Evolutionary conservation across 2,113 vertebrate species (phyloP), one percentile per base, ranked within the genome.

Genomic region (Zeus faber): DNA sequence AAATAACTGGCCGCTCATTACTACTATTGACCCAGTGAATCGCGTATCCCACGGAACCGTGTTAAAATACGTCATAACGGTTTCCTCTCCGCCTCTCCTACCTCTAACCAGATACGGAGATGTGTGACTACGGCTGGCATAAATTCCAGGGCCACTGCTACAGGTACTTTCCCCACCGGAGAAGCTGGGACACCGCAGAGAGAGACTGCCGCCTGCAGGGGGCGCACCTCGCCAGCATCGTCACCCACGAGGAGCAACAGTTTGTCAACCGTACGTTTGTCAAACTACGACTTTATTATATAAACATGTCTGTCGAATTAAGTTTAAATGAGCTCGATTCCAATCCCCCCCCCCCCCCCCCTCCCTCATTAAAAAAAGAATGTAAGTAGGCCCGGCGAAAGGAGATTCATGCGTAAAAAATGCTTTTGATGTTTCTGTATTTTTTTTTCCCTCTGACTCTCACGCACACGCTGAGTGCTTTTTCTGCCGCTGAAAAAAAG

Each of bases 121-220:
- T 81, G 0, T 99, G 97, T 77, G 93, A 91, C 72, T 96, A 97
- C 0, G 94, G 97, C 58, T 99, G 97, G 97, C 95, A 98, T 79
- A 99, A 99, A 65, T 99, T 97, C 76, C 96, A 99, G 69, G 94
- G 97, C 6, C 94, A 98, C 51, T 99, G 97, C 86, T 99, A 98
- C 86, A 97, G 92, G 63, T 95, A 95, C 79, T 93, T 94, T 6
- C 94, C 93, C 2, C 90, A 95, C 16, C 91, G 96, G 1, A 93
- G 91, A 50, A 94, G 90, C 0, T 99, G 97, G 97, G 97, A 99
- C 27, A 90, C 92, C 0, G 97, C 97, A 0, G 97, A 99, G 66
- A 80, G 91, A 63, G 97, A 99, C n/a, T 99, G 97, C 31, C 94
- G 96, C 4, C 87, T 99, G 6, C 93, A 95, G 40, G 94, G 96